Evolutionary conservation across 2,888 invertebrate species (phyloP).

Genomic region (Drosophila paramelanica): DNA sequence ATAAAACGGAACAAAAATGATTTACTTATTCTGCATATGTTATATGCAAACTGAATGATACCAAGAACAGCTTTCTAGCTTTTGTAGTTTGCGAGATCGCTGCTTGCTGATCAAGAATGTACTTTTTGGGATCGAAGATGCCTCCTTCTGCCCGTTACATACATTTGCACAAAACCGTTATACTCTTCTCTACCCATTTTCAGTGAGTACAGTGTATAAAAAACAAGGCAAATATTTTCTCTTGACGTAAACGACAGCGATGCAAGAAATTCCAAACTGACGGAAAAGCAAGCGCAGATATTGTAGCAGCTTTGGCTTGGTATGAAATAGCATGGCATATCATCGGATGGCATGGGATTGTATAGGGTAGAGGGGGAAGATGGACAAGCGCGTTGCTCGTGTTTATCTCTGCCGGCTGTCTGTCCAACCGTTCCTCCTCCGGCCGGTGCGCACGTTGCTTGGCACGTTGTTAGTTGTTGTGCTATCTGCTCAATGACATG

Average conservation of each 20-base stretch:
- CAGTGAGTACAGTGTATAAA: neutral
- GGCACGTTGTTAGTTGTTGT: slow-evolving; percentile 66
- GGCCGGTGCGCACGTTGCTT: slow-evolving; percentile 12
- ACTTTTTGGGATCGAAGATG: no score
- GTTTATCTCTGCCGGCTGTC: slow-evolving; percentile 49
- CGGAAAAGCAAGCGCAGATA: slow-evolving; percentile 74
- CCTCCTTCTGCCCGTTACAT: no score
- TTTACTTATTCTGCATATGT: no score
- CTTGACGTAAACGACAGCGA: slow-evolving; percentile 64
- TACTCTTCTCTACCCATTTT: no score
- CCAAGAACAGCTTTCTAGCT: no score
- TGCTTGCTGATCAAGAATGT: no score
- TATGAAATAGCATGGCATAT: slow-evolving; percentile 7
- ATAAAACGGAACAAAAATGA: no score
- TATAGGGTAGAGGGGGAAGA: neutral
- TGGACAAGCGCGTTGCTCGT: slow-evolving; percentile 19
- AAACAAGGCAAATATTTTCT: slow-evolving; percentile 57
- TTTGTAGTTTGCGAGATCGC: no score
- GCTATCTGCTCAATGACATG: slow-evolving; percentile 71
- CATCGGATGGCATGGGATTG: neutral
- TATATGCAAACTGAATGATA: no score
- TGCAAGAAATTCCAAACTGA: slow-evolving; percentile 77
- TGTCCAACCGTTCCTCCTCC: slow-evolving; percentile 23
- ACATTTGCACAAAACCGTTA: no score
- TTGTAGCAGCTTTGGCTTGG: slow-evolving; percentile 66